Base-by-base conservation (phyloP, 2,888 invertebrate genomes). In the Idaea straminata region DNA sequence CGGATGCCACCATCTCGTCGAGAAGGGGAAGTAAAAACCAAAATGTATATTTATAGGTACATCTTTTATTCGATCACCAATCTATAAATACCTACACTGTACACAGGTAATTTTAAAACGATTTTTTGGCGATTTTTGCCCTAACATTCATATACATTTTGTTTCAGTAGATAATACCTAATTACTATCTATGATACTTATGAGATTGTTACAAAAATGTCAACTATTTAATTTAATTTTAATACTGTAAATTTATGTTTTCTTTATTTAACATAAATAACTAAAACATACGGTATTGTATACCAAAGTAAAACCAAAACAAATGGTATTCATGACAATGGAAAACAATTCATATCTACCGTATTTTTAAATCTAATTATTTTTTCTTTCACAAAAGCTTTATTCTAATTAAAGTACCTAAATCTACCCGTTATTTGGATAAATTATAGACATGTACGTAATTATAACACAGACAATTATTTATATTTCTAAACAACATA, bases 21-120 rank as follows among this genome's bases (percentile, higher is more conserved):
- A 47, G 13, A 13, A 10, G 0, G 13, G 47, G 7, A 5, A 47
- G 13, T 47, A 47, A 47, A 47, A 47, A 47, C 47, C 13, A 7
- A 13, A 47, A 13, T 13, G 36, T 47, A 13, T 47, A 47, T 47
- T 47, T 7, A 13, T 13, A 47, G 47, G 47, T 47, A 47, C 13
- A 47, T 47, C 47, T 80, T 87, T 87, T 84, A 85, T 83, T 87
- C 79, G 73, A 83, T 86, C 83, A 86, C 84, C 84, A 84, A 84
- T 85, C 89, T 89, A 91, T 88, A 89, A 89, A 87, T 88, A 88
- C 84, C 82, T 47, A 47, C 88, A 70, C 88, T 90, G 89, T 89
- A 89, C 86, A 89, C 75, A 74, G 83, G 81, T 87, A 87, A 81
- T 84, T 83, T 83, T 71, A 86, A 89, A 89, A 47, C 47, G 82